Percentiles rank a stretch among this genome's conserved stretches.
Conservation (phyloP, 64 coral and sea anemone genomes). For the Dendrophyllia cribrosa region DNA sequence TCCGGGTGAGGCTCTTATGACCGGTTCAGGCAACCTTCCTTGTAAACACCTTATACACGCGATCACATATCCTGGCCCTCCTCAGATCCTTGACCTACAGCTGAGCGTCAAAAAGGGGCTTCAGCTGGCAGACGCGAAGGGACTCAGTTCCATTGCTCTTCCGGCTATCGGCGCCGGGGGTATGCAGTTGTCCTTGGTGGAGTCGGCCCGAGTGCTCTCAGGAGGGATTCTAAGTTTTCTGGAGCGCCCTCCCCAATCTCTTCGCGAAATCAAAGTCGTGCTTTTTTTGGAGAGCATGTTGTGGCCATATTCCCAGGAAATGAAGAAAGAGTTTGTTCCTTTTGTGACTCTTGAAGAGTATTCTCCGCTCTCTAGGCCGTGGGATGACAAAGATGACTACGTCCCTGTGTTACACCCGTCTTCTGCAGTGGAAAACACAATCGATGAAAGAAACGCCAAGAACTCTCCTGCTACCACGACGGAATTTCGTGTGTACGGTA, state of each 20-base stretch:
- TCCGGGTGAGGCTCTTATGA: slow-evolving; percentile 13
- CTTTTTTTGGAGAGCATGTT: background rate
- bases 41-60: slow-evolving; percentile 11
- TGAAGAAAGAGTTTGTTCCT: background rate
- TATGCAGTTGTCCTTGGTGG: background rate
- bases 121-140: slow-evolving; percentile 8
- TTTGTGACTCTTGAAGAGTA: slow-evolving; percentile 6
- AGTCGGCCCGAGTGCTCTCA: slow-evolving; percentile 7
- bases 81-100: slow-evolving; percentile 36
- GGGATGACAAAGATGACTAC: background rate
- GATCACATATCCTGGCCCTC: slow-evolving; percentile 7
- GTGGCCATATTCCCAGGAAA: background rate
- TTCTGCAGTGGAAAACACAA: no score
- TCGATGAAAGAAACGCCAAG: background rate
- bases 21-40: slow-evolving; percentile 13
- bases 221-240: slow-evolving; percentile 29
- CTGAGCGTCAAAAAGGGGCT: slow-evolving; percentile 3
- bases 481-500: slow-evolving; percentile 24
- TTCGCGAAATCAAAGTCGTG: slow-evolving; percentile 13
- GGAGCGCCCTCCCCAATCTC: background rate
- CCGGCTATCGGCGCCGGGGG: slow-evolving; percentile 9
- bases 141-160: slow-evolving; percentile 21
- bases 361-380: background rate
- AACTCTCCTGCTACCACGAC: background rate
- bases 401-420: background rate